Base-by-base conservation (phyloP, 1,140 invertebrate species). In the Cheumatopsyche charites region DNA sequence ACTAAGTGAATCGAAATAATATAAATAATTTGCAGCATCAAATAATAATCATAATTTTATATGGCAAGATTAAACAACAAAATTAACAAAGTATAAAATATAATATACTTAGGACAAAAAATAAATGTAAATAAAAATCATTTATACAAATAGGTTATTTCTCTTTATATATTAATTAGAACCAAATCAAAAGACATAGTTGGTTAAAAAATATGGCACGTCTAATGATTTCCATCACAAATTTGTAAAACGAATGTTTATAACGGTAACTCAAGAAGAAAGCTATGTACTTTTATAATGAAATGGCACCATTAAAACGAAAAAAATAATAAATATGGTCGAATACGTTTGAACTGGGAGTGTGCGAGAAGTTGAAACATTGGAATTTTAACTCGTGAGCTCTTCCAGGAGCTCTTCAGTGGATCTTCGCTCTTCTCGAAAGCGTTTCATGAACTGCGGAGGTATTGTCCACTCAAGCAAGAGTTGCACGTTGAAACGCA, bases 381-480 rank as follows among this genome's bases (percentile, higher is more conserved):
- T 9, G 1, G 7, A 62, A 70, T 62, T 52, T 75, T 75, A 75
- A 55, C 79, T 79, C 9, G 91, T 90, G 42, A 93, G 82, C 66
- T 91, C 86, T 78, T 93, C 91, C 62, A 94, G 81, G 62, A 94
- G 85, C 73, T 93, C 91, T 79, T 94, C 92, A 2, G 89, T 89
- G 0, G 88, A 89, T 62, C 90, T 89, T 66, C 90, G 88, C 78
- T 92, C 88, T 58, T 86, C 87, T 73, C 85, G 85, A 74, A 94
- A 93, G 70, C 88, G 89, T 19, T 89, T 87, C 91, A 93, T 92
- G 72, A 91, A 89, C 45, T 90, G 83, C 73, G 88, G 87, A 0
- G 92, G 92, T 36, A 94, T 89, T 4, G 92, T 94, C 87, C 91
- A 92, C 52, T 93, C 89, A 1, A 94, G 81, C 73, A 94, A 86